phyloP scores from a whole-genome alignment of 2,113 vertebrate species.

The Gnathochromis pfefferi region DNA sequence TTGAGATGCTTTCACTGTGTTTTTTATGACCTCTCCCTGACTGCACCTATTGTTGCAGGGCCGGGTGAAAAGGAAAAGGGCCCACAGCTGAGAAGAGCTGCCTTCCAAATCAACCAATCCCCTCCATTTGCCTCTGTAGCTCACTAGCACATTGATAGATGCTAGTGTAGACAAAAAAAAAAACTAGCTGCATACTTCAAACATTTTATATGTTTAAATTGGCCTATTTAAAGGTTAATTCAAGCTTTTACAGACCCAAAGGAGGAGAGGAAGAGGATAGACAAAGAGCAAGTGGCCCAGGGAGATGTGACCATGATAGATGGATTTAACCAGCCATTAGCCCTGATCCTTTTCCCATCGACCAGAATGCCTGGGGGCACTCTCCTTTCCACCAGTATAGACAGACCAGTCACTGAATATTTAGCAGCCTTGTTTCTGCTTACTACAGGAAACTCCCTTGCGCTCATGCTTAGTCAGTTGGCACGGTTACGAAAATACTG shows the following conservation, averaged over 20 bases:
- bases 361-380: conserved; percentile 39
- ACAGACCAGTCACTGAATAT: conserved; percentile 44
- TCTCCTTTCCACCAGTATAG: conserved; percentile 29
- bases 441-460: conserved; percentile 35
- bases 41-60: conserved; percentile 67
- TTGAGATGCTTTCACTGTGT: conserved; percentile 70
- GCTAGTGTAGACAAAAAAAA: not conserved
- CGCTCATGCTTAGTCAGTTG: conserved; percentile 21
- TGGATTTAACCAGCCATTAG: conserved; percentile 51
- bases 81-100: conserved; percentile 62
- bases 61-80: conserved; percentile 63
- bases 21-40: conserved; percentile 72
- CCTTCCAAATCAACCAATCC: conserved; percentile 46
- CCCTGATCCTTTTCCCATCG: conserved; percentile 58
- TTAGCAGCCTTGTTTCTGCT: conserved; percentile 40
- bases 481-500: conserved; percentile 34
- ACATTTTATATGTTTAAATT: conserved; percentile 20
- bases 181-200: not conserved
- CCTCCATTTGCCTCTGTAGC: conserved; percentile 22
- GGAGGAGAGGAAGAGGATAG: conserved; percentile 19
- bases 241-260: not conserved
- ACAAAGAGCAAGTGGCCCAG: conserved; percentile 36
- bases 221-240: conserved; percentile 6
- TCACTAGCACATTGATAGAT: conserved; percentile 5
- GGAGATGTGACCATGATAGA: conserved; percentile 55